Conservation (phyloP, 2,113 vertebrate species). For the Rhadina sibilatrix region DNA sequence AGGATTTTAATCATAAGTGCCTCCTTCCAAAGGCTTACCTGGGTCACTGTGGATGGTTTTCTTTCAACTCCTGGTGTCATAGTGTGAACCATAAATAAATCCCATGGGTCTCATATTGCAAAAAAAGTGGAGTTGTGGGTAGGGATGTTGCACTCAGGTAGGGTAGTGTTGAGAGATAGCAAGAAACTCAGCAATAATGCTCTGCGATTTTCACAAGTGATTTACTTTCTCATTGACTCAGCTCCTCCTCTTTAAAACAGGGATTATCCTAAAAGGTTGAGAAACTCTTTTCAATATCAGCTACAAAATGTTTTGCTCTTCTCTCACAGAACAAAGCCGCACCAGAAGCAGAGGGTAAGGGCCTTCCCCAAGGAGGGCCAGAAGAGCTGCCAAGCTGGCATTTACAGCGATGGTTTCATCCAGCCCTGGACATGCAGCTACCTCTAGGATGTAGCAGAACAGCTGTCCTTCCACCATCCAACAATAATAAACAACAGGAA, state of each 20-base stretch:
- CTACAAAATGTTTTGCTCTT: slow-evolving; percentile 34
- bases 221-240: background rate
- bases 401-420: background rate
- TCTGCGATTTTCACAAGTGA: background rate
- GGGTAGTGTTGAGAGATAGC: background rate
- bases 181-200: background rate
- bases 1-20: background rate
- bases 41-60: background rate
- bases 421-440: slow-evolving; percentile 28
- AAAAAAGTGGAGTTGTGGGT: background rate
- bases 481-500: slow-evolving; percentile 49
- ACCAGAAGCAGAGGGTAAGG: background rate
- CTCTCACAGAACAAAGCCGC: slow-evolving; percentile 13
- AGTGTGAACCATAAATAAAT: background rate
- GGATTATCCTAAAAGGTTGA: slow-evolving; percentile 30
- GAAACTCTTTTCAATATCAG: slow-evolving; percentile 25
- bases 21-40: background rate
- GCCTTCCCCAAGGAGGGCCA: background rate
- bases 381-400: slow-evolving; percentile 46
- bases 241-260: background rate
- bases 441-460: slow-evolving; percentile 36
- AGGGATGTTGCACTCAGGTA: background rate
- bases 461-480: slow-evolving; percentile 31
- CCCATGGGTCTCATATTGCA: background rate
- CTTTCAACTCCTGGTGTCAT: background rate